These are phyloP conservation scores for Cromileptes altivelis DNA, from an alignment of 2,113 vertebrate species.

Conservation along the genomic window DNA sequence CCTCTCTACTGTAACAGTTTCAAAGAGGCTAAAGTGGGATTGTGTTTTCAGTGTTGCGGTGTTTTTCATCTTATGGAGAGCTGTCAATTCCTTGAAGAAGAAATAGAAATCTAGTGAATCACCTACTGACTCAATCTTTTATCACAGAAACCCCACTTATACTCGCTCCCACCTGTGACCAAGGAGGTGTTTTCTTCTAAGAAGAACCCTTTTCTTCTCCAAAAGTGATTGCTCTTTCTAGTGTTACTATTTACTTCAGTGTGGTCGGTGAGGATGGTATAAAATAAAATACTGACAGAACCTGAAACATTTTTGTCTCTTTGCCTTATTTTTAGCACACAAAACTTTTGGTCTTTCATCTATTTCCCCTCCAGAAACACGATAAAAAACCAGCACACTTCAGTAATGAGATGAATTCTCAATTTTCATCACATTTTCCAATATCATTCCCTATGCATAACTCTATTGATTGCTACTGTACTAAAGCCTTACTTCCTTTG, in stretches of 20 bases:
- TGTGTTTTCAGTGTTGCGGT: background rate
- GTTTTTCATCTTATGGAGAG: slow-evolving; percentile 32
- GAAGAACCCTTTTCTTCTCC: slow-evolving; percentile 52
- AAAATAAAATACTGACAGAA: slow-evolving; percentile 51
- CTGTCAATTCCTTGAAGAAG: slow-evolving; percentile 9
- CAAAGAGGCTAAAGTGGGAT: slow-evolving; percentile 19
- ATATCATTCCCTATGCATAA: background rate
- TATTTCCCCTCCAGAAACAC: background rate
- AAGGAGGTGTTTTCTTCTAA: slow-evolving; percentile 63
- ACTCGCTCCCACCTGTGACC: background rate
- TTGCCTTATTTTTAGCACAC: background rate
- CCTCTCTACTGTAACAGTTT: background rate
- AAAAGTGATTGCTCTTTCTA: slow-evolving; percentile 20
- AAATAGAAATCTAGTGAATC: slow-evolving; percentile 21
- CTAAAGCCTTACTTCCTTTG: background rate
- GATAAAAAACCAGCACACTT: background rate
- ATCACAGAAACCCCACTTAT: slow-evolving; percentile 3
- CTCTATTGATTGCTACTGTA: background rate
- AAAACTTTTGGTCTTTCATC: background rate
- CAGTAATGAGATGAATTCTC: background rate
- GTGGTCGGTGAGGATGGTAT: background rate
- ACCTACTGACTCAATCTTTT: background rate
- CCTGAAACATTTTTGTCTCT: background rate
- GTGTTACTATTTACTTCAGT: background rate
- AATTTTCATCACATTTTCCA: background rate